Conservation (phyloP, 2,113 vertebrate species). For the Ciconia maguari region DNA sequence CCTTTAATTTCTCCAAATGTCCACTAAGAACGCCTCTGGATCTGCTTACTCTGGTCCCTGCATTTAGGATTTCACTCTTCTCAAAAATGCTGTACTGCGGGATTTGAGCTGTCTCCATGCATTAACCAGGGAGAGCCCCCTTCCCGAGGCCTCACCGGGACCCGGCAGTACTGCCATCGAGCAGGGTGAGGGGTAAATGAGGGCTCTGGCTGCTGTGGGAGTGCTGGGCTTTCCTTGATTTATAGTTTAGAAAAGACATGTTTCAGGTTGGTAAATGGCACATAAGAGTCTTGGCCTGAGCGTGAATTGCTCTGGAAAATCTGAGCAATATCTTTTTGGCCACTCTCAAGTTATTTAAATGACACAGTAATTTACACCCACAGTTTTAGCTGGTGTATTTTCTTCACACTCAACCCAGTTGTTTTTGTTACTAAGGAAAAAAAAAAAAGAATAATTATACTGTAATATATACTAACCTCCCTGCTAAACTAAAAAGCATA, state of each 20-base stretch:
- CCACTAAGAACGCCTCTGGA: neutral
- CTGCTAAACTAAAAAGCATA: conserved; percentile 11
- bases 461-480: neutral
- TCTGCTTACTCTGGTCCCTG: neutral
- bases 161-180: neutral
- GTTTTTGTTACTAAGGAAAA: neutral
- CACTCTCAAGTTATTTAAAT: conserved; percentile 6
- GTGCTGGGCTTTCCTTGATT: neutral
- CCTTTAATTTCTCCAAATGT: neutral
- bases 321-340: conserved; percentile 4
- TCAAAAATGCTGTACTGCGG: neutral
- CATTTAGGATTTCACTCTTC: neutral
- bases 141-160: neutral
- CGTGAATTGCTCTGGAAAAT: conserved; percentile 24
- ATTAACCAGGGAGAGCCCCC: neutral
- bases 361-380: neutral
- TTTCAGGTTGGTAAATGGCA: neutral
- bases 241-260: neutral
- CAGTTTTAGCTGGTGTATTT: neutral
- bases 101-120: neutral
- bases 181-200: neutral
- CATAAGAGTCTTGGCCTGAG: neutral
- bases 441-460: conserved; percentile 4
- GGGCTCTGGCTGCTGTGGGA: neutral
- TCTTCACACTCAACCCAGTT: neutral